Evolutionary conservation across 1,140 invertebrate species (phyloP).

Genomic region (Rhyacophila brunnea): DNA sequence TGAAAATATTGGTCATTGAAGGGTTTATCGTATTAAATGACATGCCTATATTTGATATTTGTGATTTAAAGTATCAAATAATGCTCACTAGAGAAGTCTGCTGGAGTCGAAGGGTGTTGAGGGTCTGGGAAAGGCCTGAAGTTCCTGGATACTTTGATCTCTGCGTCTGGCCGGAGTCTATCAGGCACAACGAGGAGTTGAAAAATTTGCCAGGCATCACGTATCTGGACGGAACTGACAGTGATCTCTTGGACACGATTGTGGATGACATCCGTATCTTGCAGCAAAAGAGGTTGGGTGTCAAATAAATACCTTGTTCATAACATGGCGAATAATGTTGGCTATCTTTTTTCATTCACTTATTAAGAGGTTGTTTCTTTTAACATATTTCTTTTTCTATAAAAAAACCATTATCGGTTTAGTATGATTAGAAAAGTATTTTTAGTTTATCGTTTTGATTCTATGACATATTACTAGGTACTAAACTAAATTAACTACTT

Average conservation of each 20-base stretch:
- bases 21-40: conserved; percentile 64
- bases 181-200: conserved; percentile 16
- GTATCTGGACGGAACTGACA: conserved; percentile 12
- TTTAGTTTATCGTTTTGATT: no score
- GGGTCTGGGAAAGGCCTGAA: conserved; percentile 64
- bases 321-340: no score
- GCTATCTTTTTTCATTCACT: no score
- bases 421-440: no score
- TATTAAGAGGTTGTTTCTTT: no score
- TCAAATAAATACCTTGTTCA: no score
- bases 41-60: conserved; percentile 52
- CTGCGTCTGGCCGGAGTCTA: conserved; percentile 62
- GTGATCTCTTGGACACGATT: conserved; percentile 8
- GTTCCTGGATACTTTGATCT: conserved; percentile 65
- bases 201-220: conserved; percentile 1
- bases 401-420: no score
- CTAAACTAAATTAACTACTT: no score
- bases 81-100: conserved; percentile 57
- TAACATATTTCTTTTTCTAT: no score
- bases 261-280: conserved; percentile 8
- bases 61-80: conserved; percentile 59
- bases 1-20: conserved; percentile 58
- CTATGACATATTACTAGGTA: no score
- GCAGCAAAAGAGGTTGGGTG: neutral
- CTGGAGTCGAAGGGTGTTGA: conserved; percentile 45